Percentiles rank a stretch among this genome's conserved stretches.
Evolutionary conservation across 2,888 invertebrate genomes (phyloP).

Genomic region (Sarcophaga rosellei): DNA sequence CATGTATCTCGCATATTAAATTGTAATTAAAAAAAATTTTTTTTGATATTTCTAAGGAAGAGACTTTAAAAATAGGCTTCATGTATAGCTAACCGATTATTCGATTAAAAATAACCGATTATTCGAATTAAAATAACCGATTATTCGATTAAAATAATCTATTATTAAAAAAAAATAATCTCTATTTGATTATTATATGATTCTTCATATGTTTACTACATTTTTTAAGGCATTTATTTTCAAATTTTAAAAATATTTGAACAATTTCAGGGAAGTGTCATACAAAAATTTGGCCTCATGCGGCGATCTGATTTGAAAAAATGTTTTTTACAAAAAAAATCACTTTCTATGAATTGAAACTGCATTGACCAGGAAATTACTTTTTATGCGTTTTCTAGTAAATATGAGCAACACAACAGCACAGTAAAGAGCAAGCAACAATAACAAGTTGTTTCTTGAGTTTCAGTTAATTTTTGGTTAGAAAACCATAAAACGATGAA

Average conservation of each 20-base stretch:
- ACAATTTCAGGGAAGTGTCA: background rate
- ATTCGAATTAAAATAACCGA: too few relatives aligned
- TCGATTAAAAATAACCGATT: too few relatives aligned
- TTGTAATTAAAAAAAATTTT: too few relatives aligned
- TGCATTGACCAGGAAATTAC: background rate
- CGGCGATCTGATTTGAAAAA: background rate
- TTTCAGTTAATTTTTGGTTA: slow-evolving; percentile 24
- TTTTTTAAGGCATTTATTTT: background rate
- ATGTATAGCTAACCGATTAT: too few relatives aligned
- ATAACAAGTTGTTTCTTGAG: background rate
- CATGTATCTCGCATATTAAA: too few relatives aligned
- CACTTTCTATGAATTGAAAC: background rate
- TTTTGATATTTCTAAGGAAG: too few relatives aligned
- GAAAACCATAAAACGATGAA: slow-evolving; percentile 16
- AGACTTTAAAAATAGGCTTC: too few relatives aligned
- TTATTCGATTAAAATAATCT: too few relatives aligned
- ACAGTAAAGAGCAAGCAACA: background rate
- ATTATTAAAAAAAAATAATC: too few relatives aligned
- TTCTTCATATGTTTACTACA: too few relatives aligned
- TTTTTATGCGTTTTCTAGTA: background rate
- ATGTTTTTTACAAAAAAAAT: background rate
- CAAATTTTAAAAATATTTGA: background rate
- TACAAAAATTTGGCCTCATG: background rate
- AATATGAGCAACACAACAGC: background rate
- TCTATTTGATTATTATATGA: too few relatives aligned